Conservation (phyloP, 1,140 invertebrate genomes). For the Drosophila parvula region DNA sequence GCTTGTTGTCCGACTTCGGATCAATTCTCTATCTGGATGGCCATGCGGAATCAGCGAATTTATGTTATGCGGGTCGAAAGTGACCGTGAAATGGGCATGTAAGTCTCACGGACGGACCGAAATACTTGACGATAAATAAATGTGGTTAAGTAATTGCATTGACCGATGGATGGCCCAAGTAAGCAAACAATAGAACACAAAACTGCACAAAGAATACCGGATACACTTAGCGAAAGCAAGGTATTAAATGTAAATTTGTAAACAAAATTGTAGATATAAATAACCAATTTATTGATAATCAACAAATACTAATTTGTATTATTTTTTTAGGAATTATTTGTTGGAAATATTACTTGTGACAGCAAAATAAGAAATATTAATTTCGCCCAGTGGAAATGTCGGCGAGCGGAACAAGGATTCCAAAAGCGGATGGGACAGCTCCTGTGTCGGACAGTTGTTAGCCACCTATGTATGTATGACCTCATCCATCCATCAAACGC, state of each 20-base stretch:
- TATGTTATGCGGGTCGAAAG: slow-evolving; percentile 11
- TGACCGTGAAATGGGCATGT: slow-evolving; percentile 31
- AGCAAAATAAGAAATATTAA: background rate
- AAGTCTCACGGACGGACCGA: background rate
- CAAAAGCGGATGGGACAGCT: slow-evolving; percentile 1
- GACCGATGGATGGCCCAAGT: slow-evolving; percentile 44
- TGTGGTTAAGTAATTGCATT: slow-evolving; percentile 58
- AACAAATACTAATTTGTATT: too few species aligned
- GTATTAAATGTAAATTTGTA: background rate
- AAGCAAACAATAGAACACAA: slow-evolving; percentile 26
- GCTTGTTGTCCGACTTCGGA: slow-evolving; percentile 9
- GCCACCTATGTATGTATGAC: slow-evolving; percentile 45
- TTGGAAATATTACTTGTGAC: background rate
- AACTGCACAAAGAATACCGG: slow-evolving; percentile 1
- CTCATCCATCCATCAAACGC: slow-evolving; percentile 44
- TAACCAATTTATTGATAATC: background rate
- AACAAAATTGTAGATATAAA: background rate
- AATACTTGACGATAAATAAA: slow-evolving; percentile 42
- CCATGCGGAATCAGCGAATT: slow-evolving; percentile 41
- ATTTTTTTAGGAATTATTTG: too few species aligned
- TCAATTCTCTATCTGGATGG: slow-evolving; percentile 1
- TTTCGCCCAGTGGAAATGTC: background rate
- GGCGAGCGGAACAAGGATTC: background rate
- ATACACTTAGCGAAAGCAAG: background rate
- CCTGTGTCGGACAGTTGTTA: background rate